Evolutionary conservation across 2,113 vertebrate species (phyloP), one percentile per base, ranked within the genome.

Genomic region (Todiramphus saurophagus): DNA sequence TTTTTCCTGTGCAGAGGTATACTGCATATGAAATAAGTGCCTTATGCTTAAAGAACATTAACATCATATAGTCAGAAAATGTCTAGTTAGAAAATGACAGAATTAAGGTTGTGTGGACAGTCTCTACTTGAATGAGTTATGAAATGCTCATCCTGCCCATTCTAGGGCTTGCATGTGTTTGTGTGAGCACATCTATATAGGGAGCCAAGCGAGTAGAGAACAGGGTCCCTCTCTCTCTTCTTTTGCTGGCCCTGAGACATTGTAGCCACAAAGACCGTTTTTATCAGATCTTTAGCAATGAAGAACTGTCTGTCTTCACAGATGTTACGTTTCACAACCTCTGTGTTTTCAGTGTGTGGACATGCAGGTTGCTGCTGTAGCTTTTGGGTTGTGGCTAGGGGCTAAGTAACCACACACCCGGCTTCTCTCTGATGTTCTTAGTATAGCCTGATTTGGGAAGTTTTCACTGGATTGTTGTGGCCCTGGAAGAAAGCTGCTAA

Each of bases 401-500:
- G 41, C 66, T 55, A 20, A 11, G 13, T 27, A 51, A 51, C 64
- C 2, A 2, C 56, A 4, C 74, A 78, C 3, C 0, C n/a, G 23
- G 37, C 67, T 77, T 59, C 50, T 82, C 56, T 58, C 53, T 72
- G 48, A 23, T 3, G 9, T 62, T 94, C 77, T 66, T 37, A 39
- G 75, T 58, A 31, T n/a, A 14, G 62, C 43, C 41, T 13, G 60
- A 56, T 77, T 92, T 87, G 63, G 62, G 73, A 81, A 63, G 91
- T 78, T 91, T 73, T 56, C 1, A 1, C 39, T 87, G 58, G 66
- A 67, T 59, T 90, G 50, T 84, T 79, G 85, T 64, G 80, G 74
- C 68, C 76, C 62, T 90, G 63, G 74, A 96, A 80, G 85, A 93
- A 96, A 95, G 87, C 90, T 86, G 81, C 68, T 88, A 92, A 93